phyloP scores from a whole-genome alignment of 2,797 vertebrate genomes.

The Enteromius unitaeniatus region DNA sequence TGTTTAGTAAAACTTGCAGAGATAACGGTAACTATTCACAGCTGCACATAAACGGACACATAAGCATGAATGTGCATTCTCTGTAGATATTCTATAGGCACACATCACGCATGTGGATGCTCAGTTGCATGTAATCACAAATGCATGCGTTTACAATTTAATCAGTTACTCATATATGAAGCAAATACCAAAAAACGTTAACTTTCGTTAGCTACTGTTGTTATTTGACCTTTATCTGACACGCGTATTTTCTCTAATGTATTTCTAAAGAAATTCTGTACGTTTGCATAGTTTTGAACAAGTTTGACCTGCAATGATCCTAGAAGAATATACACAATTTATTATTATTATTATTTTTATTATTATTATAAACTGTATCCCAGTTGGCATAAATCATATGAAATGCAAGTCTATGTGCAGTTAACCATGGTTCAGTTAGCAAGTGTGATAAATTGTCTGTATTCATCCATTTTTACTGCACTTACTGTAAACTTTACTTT shows the following conservation, averaged over 20 bases:
- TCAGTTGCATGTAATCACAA: not conserved
- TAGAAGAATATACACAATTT: no score
- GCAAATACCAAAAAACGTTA: not conserved
- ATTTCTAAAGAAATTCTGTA: not conserved
- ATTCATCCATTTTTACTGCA: no score
- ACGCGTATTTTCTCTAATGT: not conserved
- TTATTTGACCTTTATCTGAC: not conserved
- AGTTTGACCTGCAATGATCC: not conserved
- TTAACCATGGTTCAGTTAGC: not conserved
- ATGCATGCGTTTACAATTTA: not conserved
- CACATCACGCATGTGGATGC: not conserved
- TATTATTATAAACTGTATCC: not conserved
- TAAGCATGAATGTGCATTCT: not conserved
- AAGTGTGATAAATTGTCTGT: not conserved
- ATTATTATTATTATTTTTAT: no score
- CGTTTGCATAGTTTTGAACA: not conserved
- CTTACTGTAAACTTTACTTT: no score
- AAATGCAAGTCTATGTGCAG: not conserved
- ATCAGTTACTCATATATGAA: not conserved
- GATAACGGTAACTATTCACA: constrained; percentile 41
- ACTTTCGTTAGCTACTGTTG: not conserved
- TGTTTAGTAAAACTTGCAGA: not conserved
- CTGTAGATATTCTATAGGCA: not conserved
- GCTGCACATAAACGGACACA: constrained; percentile 6
- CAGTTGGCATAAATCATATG: not conserved